Evolutionary conservation across 2,888 invertebrate genomes (phyloP), one percentile per base, ranked within the genome.

Genomic region (Sphaeridia pumilis): DNA sequence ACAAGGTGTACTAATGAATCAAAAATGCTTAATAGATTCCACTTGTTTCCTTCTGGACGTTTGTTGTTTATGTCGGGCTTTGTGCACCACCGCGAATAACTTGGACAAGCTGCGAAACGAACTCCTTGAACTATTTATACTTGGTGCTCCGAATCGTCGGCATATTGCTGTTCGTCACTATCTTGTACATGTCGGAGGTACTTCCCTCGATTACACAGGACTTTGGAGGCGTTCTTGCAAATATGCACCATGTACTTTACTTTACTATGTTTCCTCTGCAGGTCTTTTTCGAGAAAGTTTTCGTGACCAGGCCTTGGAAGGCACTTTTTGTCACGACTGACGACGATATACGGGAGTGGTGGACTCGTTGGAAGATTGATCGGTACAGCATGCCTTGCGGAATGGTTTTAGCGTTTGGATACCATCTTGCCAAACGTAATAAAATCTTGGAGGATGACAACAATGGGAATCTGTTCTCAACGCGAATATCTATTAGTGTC

Each of bases 291-390:
- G 93, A 94, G 71, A 87, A 89, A 74, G 84, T 95, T 10, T 95
- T 95, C 70, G 86, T 94, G 4, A 90, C 87, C 1, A 75, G 90
- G 4, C 93, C 94, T 0, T 90, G 94, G 87, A 93, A 93, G 71
- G 90, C 92, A 2, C 70, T 95, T 54, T 95, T 95, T 69, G 93
- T 94, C 0, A 89, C 89, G 24, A 86, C 87, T 0, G 93, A 95
- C 67, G 94, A 94, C 67, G 92, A 93, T 60, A 89, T 94, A 47
- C 84, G 86, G 57, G 92, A 93, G 70, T 95, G 94, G 94, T 89
- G 73, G 66, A 74, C 75, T 60, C 64, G 73, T 31, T 75, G 74
- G 74, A 52, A 53, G 25, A 54, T 54, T 61, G 94, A 95, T 70
- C 77, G 94, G 58, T 94, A 93, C 72, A 77, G 76, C 65, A 80